Conservation (phyloP, 2,888 invertebrate genomes). For the Drosophila kanekoi region DNA sequence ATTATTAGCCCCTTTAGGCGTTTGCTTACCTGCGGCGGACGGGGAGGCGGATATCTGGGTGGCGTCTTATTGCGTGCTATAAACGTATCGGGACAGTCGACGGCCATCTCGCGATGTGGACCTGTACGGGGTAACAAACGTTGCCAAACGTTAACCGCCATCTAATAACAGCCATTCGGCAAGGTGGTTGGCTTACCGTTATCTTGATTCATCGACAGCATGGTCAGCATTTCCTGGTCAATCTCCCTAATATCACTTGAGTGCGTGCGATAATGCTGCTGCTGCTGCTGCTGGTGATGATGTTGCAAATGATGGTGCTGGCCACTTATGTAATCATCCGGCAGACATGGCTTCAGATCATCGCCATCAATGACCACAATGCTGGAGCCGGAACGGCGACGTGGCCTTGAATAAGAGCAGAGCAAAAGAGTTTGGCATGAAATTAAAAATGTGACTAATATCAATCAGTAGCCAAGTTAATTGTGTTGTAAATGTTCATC, state of each 20-base stretch:
- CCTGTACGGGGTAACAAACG: constrained; percentile 85
- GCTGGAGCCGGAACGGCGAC: constrained; percentile 92
- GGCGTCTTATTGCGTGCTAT: constrained; percentile 96
- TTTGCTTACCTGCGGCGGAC: constrained; percentile 88
- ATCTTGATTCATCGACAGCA: constrained; percentile 89
- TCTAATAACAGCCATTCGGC: background rate
- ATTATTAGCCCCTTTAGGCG: constrained; percentile 12
- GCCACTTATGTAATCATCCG: constrained; percentile 86
- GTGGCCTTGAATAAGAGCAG: constrained; percentile 87
- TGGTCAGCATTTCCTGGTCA: constrained; percentile 91
- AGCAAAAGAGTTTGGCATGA: background rate
- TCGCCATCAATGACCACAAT: constrained; percentile 93
- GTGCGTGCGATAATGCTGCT: constrained; percentile 85
- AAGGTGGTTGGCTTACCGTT: constrained; percentile 85
- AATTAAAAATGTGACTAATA: too few relatives aligned
- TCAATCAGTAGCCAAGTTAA: too few relatives aligned
- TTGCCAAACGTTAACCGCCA: too few relatives aligned
- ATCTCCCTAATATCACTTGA: constrained; percentile 85
- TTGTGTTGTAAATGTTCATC: too few relatives aligned
- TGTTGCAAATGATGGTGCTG: constrained; percentile 76
- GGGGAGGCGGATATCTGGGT: constrained; percentile 94
- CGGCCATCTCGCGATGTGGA: constrained; percentile 99
- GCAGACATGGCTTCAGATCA: constrained; percentile 87
- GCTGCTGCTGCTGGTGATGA: constrained; percentile 58
- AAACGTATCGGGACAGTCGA: constrained; percentile 98